phyloP scores from a whole-genome alignment of 2,888 invertebrate genomes.

The Neuroscelio doddi region DNA sequence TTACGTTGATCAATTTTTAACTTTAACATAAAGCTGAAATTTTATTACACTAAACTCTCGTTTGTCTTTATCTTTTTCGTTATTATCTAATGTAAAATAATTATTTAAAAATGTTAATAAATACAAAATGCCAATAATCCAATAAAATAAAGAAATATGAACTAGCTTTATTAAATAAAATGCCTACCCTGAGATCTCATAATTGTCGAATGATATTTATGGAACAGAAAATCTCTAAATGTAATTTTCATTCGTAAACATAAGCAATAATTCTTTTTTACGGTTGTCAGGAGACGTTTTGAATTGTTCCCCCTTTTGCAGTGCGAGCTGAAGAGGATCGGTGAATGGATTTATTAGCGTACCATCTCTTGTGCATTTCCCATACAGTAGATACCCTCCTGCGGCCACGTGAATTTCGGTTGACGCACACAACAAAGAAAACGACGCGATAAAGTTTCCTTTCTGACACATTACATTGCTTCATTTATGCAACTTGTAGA shows the following conservation, averaged over 20 bases:
- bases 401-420: conserved; percentile 39
- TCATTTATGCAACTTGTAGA: conserved; percentile 22
- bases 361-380: conserved; percentile 41
- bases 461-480: conserved; percentile 37
- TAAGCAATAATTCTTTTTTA: conserved; percentile 27
- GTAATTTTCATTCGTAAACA: conserved; percentile 25
- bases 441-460: conserved; percentile 22
- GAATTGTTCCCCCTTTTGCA: conserved; percentile 14
- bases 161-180: no score
- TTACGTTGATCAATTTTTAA: no score
- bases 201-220: conserved; percentile 8
- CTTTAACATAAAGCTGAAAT: no score
- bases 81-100: no score
- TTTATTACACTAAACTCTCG: no score
- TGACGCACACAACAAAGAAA: conserved; percentile 37
- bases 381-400: conserved; percentile 32
- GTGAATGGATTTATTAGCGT: conserved; percentile 43
- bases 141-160: no score
- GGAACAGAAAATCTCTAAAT: conserved; percentile 6
- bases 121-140: no score
- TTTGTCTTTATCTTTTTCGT: no score
- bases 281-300: conserved; percentile 23
- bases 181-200: no score
- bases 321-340: conserved; percentile 34
- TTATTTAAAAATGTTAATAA: no score